These are phyloP conservation scores for Stercorarius parasiticus DNA, from an alignment of 2,113 vertebrate species.

Conservation along the genomic window DNA sequence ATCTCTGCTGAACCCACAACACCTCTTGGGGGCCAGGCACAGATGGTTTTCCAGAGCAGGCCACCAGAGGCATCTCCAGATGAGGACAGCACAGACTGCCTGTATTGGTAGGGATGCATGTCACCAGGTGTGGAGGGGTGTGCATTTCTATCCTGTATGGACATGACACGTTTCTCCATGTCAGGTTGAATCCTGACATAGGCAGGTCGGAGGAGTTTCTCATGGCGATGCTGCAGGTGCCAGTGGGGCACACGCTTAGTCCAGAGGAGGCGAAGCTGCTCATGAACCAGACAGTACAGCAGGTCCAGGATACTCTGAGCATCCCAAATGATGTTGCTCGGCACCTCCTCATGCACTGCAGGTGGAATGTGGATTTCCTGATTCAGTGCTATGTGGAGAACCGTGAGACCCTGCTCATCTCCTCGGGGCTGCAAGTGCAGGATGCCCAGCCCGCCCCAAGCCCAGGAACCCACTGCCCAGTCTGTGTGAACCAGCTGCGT, in stretches of 20 bases:
- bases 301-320: slow-evolving; percentile 86
- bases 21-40: slow-evolving; percentile 86
- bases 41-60: slow-evolving; percentile 79
- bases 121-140: neutral
- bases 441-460: slow-evolving; percentile 68
- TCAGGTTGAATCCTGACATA: slow-evolving; percentile 46
- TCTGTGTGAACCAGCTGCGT: slow-evolving; percentile 82
- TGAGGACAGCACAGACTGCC: neutral
- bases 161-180: neutral
- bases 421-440: slow-evolving; percentile 82
- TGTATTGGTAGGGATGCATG: slow-evolving; percentile 70
- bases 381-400: slow-evolving; percentile 89
- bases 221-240: slow-evolving; percentile 86
- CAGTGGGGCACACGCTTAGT: slow-evolving; percentile 90
- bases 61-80: neutral
- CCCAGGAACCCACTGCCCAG: slow-evolving; percentile 82
- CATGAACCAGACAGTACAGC: slow-evolving; percentile 87
- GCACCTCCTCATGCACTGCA: slow-evolving; percentile 89
- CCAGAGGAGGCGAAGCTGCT: slow-evolving; percentile 88
- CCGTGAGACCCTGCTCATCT: slow-evolving; percentile 76
- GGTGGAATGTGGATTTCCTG: slow-evolving; percentile 91
- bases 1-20: slow-evolving; percentile 80
- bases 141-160: neutral
- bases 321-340: slow-evolving; percentile 82
- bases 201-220: slow-evolving; percentile 74